Percentiles rank a stretch among this genome's conserved stretches.
These are phyloP conservation scores for Podarcis muralis DNA, from an alignment of 2,113 vertebrate species.

Conservation along the genomic window DNA sequence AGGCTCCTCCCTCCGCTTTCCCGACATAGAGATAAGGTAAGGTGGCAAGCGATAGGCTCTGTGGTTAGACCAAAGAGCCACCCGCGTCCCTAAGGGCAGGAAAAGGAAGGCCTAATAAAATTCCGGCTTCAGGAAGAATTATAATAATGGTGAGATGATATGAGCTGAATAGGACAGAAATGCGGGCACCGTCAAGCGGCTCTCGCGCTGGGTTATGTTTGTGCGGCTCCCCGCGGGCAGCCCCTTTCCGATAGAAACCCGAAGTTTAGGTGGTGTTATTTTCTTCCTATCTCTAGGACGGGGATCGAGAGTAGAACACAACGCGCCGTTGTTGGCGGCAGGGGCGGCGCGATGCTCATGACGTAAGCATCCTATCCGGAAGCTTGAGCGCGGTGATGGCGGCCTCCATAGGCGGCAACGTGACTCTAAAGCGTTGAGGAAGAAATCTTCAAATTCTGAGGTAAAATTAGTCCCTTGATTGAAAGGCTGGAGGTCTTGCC, in stretches of 20 bases:
- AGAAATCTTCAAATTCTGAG: not conserved
- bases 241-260: too few species aligned
- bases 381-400: not conserved
- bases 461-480: not conserved
- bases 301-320: not conserved
- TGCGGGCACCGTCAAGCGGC: too few species aligned
- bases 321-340: accelerated
- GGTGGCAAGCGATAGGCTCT: too few species aligned
- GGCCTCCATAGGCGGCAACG: not conserved
- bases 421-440: not conserved
- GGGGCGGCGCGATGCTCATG: not conserved
- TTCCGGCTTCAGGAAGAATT: too few species aligned
- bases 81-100: too few species aligned
- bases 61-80: too few species aligned
- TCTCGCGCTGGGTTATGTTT: not conserved
- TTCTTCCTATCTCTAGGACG: not conserved
- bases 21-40: not conserved
- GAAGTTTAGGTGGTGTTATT: not conserved
- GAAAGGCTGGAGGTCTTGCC: not conserved
- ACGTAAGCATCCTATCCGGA: not conserved
- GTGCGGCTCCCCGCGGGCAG: too few species aligned
- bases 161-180: too few species aligned
- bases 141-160: too few species aligned
- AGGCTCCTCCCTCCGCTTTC: too few species aligned
- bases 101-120: not conserved